Percentiles rank a stretch among this genome's conserved stretches.
Evolutionary conservation across 1,140 invertebrate species (phyloP).

Genomic region (Drosophila sulfurigaster): DNA sequence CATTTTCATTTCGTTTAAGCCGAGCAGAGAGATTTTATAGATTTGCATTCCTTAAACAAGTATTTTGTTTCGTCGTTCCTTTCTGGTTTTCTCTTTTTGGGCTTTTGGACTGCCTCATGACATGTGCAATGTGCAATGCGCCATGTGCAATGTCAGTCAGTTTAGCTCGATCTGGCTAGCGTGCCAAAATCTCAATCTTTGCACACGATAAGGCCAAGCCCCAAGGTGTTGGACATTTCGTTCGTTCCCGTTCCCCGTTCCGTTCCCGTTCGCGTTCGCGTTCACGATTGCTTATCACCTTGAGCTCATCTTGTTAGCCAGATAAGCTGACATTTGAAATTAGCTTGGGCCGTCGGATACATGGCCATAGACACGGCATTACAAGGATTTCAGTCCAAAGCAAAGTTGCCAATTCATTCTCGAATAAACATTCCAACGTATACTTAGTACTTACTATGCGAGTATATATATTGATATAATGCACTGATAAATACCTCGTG

Average conservation of each 20-base stretch:
- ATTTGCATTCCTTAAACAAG: slow-evolving; percentile 50
- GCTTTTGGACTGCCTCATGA: slow-evolving; percentile 31
- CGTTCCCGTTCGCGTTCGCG: background rate
- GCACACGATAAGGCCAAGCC: slow-evolving; percentile 32
- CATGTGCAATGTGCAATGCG: slow-evolving; percentile 52
- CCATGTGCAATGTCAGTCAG: slow-evolving; percentile 25
- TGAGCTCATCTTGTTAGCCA: slow-evolving; percentile 63
- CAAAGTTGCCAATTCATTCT: slow-evolving; percentile 59
- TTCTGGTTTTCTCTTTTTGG: slow-evolving; percentile 2
- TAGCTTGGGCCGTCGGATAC: slow-evolving; percentile 76
- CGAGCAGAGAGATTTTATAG: slow-evolving; percentile 67
- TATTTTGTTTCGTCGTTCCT: slow-evolving; percentile 1
- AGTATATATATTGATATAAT: slow-evolving; percentile 73
- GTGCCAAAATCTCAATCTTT: slow-evolving; percentile 47
- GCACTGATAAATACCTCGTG: slow-evolving; percentile 66
- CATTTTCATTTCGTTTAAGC: slow-evolving; percentile 72
- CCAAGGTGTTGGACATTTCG: slow-evolving; percentile 17
- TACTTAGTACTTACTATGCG: no score
- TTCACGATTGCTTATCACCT: slow-evolving; percentile 45
- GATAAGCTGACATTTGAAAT: slow-evolving; percentile 84
- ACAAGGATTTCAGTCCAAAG: slow-evolving; percentile 67
- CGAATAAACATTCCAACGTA: slow-evolving; percentile 60
- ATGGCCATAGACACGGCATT: slow-evolving; percentile 79
- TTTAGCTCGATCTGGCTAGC: slow-evolving; percentile 4
- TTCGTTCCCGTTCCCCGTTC: slow-evolving; percentile 1